Conservation (phyloP, 2,797 vertebrate genomes). For the Psittacula derbiana region DNA sequence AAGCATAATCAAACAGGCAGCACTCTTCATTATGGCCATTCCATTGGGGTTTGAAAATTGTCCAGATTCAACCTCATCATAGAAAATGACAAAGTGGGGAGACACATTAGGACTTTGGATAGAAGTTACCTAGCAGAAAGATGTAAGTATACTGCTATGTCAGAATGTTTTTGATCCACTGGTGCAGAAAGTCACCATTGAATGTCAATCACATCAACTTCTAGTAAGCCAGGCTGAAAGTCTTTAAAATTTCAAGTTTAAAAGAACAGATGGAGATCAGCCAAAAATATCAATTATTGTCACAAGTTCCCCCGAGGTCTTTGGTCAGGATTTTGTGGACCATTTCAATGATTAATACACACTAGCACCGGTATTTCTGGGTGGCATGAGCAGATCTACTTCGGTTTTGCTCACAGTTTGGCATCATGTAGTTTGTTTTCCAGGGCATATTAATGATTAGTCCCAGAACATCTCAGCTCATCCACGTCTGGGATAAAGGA, state of each 20-base stretch:
- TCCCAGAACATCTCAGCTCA: background rate
- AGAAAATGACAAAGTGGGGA: background rate
- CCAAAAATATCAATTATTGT: background rate
- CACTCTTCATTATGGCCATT: background rate
- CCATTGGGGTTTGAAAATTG: background rate
- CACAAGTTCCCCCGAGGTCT: background rate
- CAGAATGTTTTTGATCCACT: background rate
- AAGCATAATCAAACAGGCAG: background rate
- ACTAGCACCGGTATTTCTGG: background rate
- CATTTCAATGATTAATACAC: background rate
- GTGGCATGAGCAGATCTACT: background rate
- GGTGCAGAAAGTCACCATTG: accelerated
- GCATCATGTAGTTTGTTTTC: background rate
- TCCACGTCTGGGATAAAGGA: background rate
- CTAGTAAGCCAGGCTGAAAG: background rate
- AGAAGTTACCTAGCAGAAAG: background rate
- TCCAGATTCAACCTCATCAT: background rate
- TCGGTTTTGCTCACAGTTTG: background rate
- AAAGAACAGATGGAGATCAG: background rate
- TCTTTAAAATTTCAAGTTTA: background rate
- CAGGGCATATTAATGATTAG: background rate
- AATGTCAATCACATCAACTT: background rate
- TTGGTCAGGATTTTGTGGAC: background rate
- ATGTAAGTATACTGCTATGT: background rate
- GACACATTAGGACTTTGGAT: background rate